Conservation (phyloP, 2,113 vertebrate genomes). For the Ariopsis seemanni region DNA sequence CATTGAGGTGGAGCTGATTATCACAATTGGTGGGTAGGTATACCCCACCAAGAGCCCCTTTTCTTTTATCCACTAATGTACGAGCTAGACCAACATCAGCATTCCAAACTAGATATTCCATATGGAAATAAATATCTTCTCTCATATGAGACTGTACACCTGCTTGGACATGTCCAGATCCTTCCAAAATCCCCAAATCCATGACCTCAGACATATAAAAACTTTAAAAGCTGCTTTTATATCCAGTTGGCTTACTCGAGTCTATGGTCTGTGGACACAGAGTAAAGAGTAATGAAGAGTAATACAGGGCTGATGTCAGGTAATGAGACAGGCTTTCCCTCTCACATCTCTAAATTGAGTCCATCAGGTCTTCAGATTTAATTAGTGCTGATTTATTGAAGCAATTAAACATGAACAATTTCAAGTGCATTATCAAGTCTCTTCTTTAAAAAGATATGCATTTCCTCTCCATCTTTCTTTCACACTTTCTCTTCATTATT, state of each 20-base stretch:
- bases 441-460: background rate
- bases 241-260: background rate
- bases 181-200: background rate
- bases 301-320: background rate
- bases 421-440: constrained; percentile 28
- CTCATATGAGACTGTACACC: constrained; percentile 37
- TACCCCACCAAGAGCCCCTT: background rate
- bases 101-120: constrained; percentile 8
- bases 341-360: constrained; percentile 1
- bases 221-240: constrained; percentile 9
- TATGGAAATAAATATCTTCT: constrained; percentile 27
- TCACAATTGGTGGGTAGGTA: constrained; percentile 13
- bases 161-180: constrained; percentile 35
- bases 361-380: constrained; percentile 4
- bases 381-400: constrained; percentile 26
- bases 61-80: constrained; percentile 19
- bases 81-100: constrained; percentile 37
- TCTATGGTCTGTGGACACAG: background rate
- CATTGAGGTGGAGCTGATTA: constrained; percentile 7
- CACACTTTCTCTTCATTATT: constrained; percentile 35
- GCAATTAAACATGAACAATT: constrained; percentile 22
- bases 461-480: constrained; percentile 3
- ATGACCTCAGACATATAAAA: constrained; percentile 15
- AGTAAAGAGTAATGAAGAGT: background rate
- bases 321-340: background rate